These are phyloP conservation scores for Fulica atra DNA, from an alignment of 2,113 vertebrate species.

Conservation along the genomic window DNA sequence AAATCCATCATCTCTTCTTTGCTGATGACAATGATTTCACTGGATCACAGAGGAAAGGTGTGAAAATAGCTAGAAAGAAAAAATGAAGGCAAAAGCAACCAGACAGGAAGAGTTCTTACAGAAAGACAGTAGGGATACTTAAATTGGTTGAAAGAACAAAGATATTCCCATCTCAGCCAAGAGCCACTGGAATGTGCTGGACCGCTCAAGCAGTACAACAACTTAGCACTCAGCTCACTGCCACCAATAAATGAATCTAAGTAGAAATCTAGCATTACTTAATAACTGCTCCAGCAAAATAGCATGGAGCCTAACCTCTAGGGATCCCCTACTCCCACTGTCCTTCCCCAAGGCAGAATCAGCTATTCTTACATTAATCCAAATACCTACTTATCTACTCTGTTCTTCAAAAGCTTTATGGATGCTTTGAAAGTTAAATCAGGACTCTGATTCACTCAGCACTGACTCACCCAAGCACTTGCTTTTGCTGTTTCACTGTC, in stretches of 20 bases:
- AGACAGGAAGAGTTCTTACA: not conserved
- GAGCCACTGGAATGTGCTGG: not conserved
- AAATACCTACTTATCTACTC: not conserved
- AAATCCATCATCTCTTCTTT: not conserved
- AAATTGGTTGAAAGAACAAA: not conserved
- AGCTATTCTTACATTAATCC: not conserved
- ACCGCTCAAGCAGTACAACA: not conserved
- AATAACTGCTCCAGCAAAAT: not conserved
- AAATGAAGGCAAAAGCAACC: not conserved
- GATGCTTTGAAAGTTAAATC: not conserved
- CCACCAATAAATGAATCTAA: constrained; percentile 22
- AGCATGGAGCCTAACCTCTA: not conserved
- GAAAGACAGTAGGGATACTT: not conserved
- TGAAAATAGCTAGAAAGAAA: not conserved
- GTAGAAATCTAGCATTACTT: constrained; percentile 12
- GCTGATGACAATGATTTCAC: not conserved
- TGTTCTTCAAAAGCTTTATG: not conserved
- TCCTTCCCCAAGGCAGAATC: not conserved
- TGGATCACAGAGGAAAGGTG: not conserved
- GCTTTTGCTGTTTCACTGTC: not conserved
- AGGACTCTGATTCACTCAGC: not conserved
- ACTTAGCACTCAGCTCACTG: not conserved
- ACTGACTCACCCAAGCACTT: not conserved
- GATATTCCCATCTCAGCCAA: not conserved
- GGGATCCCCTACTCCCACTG: not conserved